A percentile compares a stretch with the other conserved stretches of the same genome.
Conservation (phyloP, 2,113 vertebrate genomes). For the Cyanistes caeruleus region DNA sequence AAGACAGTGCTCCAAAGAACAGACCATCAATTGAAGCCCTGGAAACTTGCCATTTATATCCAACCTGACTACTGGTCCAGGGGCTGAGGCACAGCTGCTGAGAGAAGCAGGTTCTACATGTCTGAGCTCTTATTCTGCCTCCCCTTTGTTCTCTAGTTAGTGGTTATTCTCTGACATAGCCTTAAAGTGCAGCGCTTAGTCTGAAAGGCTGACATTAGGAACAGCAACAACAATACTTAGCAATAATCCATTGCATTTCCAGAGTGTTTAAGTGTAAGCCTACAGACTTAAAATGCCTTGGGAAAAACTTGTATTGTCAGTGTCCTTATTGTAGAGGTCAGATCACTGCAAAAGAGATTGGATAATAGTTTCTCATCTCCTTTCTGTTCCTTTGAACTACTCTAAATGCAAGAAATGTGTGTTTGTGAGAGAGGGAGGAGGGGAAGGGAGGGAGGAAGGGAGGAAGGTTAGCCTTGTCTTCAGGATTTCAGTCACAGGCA, state of each 20-base stretch:
- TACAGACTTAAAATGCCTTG: neutral
- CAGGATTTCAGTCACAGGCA: neutral
- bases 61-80: neutral
- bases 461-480: neutral
- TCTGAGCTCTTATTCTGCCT: neutral
- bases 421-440: no score
- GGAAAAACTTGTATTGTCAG: neutral
- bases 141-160: neutral
- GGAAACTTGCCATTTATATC: neutral
- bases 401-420: neutral
- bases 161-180: neutral
- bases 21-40: slow-evolving; percentile 1
- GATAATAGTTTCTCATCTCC: neutral
- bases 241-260: slow-evolving; percentile 2
- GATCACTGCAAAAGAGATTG: neutral
- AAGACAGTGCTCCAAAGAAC: slow-evolving; percentile 33
- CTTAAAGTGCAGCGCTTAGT: neutral
- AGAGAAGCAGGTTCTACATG: neutral
- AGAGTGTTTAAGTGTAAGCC: neutral
- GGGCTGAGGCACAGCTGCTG: neutral
- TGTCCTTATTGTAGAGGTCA: neutral
- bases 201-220: neutral
- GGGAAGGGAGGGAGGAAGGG: no score
- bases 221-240: neutral
- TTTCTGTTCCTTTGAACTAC: neutral